Evolutionary conservation across 1,140 invertebrate genomes (phyloP), one percentile per base, ranked within the genome.

Genomic region (Diuraphis noxia): DNA sequence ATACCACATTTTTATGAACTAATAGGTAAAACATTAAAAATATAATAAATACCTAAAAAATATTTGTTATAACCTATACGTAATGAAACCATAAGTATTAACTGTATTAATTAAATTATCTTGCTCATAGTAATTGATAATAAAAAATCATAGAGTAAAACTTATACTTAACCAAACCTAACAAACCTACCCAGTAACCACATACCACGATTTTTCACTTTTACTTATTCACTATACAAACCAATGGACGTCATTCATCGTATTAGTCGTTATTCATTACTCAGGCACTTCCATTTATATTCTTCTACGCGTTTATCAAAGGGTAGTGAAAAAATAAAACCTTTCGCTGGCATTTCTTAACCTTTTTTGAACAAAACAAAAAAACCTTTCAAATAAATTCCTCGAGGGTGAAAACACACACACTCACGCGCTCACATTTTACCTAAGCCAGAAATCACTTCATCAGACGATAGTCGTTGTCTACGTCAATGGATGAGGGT

Each of bases 331-430:
- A 88, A 63, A 88, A 86, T 3, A 63, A 56, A 41, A 88, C 52
- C 36, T 88, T 88, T 63, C 30, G 49, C 63, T 63, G 86, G 86
- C 49, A 88, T 88, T 88, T 40, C 49, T 40, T 19, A 88, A 30
- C 36, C 36, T 88, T 63, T 88, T 40, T 40, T 36, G 86, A 38
- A 34, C 21, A 88, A 72, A 72, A 36, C 72, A 40, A 82, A 82
- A 89, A 79, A 91, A 89, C 77, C 72, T 81, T 81, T 81, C 25
- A 91, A 91, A 82, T 81, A 52, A 91, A 91, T 91, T 91, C 77
- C 77, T 91, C 6, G n/a, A 21, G 77, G 89, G 77, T 81, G 43
- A 5, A 88, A 56, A 88, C 36, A 63, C 49, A 63, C 49, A n/a
- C 13, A 23, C n/a, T 30, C 30, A 19, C 30, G 19, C 30, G 43